Conservation (phyloP, 2,797 vertebrate species). For the Sebastes steindachneri region DNA sequence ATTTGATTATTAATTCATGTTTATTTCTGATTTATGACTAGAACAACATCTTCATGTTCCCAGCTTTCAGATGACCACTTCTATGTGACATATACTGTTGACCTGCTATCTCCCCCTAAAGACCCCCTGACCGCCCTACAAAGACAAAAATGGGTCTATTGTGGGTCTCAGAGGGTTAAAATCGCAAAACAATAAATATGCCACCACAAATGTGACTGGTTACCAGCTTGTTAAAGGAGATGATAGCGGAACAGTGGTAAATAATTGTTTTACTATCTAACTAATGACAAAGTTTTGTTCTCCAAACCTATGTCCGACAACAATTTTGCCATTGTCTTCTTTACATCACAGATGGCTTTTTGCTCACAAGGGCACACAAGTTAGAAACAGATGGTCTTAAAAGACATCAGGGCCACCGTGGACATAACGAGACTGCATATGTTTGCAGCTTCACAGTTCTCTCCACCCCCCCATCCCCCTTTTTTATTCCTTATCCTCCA, state of each 20-base stretch:
- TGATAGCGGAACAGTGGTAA: not conserved
- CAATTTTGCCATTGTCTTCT: constrained; percentile 40
- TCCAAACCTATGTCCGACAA: not conserved
- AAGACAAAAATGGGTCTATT: not conserved
- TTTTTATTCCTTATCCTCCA: constrained; percentile 57
- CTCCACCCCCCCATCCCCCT: not conserved
- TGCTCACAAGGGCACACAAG: constrained; percentile 56
- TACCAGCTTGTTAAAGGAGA: not conserved
- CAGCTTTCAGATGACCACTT: too few relatives aligned
- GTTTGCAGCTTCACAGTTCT: constrained; percentile 62
- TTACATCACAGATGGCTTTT: constrained; percentile 62
- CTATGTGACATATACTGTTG: too few relatives aligned
- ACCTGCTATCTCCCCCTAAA: too few relatives aligned
- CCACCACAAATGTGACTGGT: not conserved
- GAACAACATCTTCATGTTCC: too few relatives aligned
- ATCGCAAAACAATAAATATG: not conserved
- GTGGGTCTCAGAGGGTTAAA: not conserved
- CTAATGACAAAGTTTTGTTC: constrained; percentile 15
- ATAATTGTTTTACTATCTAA: not conserved
- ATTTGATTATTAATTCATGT: too few relatives aligned
- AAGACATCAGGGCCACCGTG: constrained; percentile 74
- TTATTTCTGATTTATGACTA: too few relatives aligned
- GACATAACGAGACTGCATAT: constrained; percentile 75
- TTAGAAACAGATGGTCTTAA: constrained; percentile 80
- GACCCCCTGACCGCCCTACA: too few relatives aligned